Evolutionary conservation across 2,888 invertebrate species (phyloP), one percentile per base, ranked within the genome.

Genomic region (Phalera bucephala): DNA sequence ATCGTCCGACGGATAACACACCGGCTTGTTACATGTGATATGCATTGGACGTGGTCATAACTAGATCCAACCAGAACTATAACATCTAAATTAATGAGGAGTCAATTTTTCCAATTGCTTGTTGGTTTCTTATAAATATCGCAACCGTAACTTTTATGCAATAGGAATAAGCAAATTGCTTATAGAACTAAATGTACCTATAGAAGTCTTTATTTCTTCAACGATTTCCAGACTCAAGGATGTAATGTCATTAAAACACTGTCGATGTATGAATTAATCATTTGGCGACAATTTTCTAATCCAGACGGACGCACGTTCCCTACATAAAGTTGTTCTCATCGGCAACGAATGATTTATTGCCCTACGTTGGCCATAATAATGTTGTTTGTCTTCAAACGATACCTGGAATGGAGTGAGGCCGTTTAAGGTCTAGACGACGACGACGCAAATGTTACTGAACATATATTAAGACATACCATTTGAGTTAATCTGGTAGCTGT

Each of bases 311-410:
- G 65, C 72, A 76, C 77, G 77, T 66, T 61, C 63, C 45, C 44
- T 60, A 64, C 72, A 73, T 84, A 82, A 82, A 83, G 56, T 60
- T 64, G 52, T 63, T 61, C 66, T 70, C 71, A 69, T 60, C 59
- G 74, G 58, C 63, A 66, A 64, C 64, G 59, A 64, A 64, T 82
- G 86, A 87, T 87, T 86, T 85, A 88, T 86, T 61, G 66, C 67
- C 56, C 49, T 60, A 53, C 56, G 72, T 60, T 70, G 72, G 55
- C 72, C 80, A 85, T 84, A 79, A 68, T 80, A 81, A 83, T 78
- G 70, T 54, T 64, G 67, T 65, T 73, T 63, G 58, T 67, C 64
- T 64, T 63, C 66, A 59, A 54, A 59, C 52, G 54, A 42, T 49
- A 45, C 52, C 40, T 49, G 52, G 31, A 40, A 34, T 36, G 37